Evolutionary conservation across 2,797 vertebrate species (phyloP).

Genomic region (Pipistrellus pygmaeus): DNA sequence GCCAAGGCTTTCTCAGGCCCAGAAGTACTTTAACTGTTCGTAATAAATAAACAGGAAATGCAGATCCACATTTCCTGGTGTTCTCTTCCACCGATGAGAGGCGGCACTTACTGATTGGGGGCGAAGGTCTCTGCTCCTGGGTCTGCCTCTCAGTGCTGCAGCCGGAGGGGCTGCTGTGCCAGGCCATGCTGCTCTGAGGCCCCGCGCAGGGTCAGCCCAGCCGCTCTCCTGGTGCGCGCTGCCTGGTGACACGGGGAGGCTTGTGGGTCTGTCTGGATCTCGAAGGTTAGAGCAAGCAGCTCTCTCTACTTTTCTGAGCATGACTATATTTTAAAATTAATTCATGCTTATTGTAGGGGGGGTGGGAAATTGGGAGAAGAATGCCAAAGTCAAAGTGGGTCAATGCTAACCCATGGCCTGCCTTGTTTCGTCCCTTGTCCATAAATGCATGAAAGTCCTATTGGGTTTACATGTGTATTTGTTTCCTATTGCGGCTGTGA

Average conservation of each 20-base stretch:
- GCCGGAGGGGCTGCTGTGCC: fast-evolving
- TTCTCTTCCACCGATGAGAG: background rate
- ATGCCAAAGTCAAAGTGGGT: background rate
- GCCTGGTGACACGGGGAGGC: background rate
- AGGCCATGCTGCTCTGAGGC: background rate
- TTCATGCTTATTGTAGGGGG: background rate
- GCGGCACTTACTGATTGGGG: background rate
- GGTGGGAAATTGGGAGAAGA: background rate
- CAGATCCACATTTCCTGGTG: conserved; percentile 24
- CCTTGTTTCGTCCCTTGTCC: background rate
- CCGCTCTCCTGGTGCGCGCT: too few species aligned
- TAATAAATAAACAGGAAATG: conserved; percentile 28
- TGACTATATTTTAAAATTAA: conserved; percentile 36
- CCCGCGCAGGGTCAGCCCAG: fast-evolving
- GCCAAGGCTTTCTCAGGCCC: background rate
- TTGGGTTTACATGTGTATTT: background rate
- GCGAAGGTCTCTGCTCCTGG: background rate
- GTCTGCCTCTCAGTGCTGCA: fast-evolving
- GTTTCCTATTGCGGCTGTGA: background rate
- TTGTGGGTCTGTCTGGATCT: fast-evolving
- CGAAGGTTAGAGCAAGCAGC: background rate
- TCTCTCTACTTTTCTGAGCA: background rate
- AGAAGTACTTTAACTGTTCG: background rate
- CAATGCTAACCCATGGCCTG: background rate
- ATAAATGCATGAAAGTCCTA: background rate